A percentile compares a stretch with the other conserved stretches of the same genome.
Evolutionary conservation across 2,113 vertebrate species (phyloP).

Genomic region (Hippocampus zosterae): DNA sequence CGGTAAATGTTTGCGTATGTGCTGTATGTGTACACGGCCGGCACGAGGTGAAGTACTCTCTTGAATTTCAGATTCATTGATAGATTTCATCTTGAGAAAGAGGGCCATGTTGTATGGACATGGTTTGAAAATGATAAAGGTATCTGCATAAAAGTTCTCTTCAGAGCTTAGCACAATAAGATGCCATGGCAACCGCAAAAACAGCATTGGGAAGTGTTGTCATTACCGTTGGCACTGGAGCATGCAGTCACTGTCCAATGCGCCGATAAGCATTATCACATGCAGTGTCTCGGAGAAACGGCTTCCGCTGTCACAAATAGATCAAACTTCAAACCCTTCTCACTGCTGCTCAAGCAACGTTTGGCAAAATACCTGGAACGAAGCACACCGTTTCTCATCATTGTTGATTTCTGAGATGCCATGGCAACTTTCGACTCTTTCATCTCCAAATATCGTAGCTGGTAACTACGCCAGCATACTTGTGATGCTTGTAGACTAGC

Average conservation of each 20-base stretch:
- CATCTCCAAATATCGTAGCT: constrained; percentile 58
- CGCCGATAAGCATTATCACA: constrained; percentile 55
- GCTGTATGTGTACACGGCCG: constrained; percentile 70
- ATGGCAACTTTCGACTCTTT: constrained; percentile 72
- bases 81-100: constrained; percentile 78
- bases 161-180: constrained; percentile 70
- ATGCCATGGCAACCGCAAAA: constrained; percentile 75
- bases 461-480: constrained; percentile 52
- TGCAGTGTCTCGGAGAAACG: constrained; percentile 53
- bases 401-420: constrained; percentile 55
- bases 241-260: constrained; percentile 55
- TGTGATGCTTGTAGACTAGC: constrained; percentile 68
- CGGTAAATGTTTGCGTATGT: constrained; percentile 64
- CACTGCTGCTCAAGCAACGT: constrained; percentile 52
- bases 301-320: constrained; percentile 37
- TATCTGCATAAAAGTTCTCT: constrained; percentile 71
- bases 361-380: constrained; percentile 31
- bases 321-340: constrained; percentile 44
- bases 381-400: constrained; percentile 44
- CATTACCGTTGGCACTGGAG: constrained; percentile 54
- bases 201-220: constrained; percentile 61
- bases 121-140: constrained; percentile 78
- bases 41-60: constrained; percentile 77
- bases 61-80: constrained; percentile 79
- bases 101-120: constrained; percentile 76